A percentile compares a stretch with the other conserved stretches of the same genome.
Conservation (phyloP, 2,888 invertebrate genomes). For the Sussaba pulchella region DNA sequence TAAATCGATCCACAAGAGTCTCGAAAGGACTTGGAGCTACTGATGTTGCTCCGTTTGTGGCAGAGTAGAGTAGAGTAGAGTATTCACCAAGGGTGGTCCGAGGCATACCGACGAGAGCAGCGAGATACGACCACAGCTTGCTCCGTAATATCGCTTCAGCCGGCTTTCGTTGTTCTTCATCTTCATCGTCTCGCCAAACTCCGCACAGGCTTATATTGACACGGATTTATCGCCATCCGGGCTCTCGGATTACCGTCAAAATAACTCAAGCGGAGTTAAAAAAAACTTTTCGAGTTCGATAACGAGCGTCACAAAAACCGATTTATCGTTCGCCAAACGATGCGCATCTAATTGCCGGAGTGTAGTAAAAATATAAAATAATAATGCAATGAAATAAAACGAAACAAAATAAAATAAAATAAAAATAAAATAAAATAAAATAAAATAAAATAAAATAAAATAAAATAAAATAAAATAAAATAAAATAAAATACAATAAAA, state of each 20-base stretch:
- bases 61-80: not conserved
- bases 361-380: not conserved
- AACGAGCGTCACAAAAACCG: not conserved
- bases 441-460: no score
- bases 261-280: conserved; percentile 34
- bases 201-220: conserved; percentile 19
- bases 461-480: no score
- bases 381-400: no score
- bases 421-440: no score
- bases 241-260: conserved; percentile 7
- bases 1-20: conserved; percentile 26
- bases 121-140: conserved; percentile 48
- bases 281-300: conserved; percentile 21
- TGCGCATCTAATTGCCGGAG: not conserved
- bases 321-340: not conserved
- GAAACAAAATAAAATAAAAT: no score
- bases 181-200: not conserved
- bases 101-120: conserved; percentile 30
- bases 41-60: not conserved
- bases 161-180: not conserved
- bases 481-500: no score
- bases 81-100: not conserved
- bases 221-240: conserved; percentile 34
- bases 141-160: conserved; percentile 15
- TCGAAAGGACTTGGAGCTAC: conserved; percentile 8